Evolutionary conservation across 2,797 vertebrate species (phyloP).

Genomic region (Clarias laeviceps): DNA sequence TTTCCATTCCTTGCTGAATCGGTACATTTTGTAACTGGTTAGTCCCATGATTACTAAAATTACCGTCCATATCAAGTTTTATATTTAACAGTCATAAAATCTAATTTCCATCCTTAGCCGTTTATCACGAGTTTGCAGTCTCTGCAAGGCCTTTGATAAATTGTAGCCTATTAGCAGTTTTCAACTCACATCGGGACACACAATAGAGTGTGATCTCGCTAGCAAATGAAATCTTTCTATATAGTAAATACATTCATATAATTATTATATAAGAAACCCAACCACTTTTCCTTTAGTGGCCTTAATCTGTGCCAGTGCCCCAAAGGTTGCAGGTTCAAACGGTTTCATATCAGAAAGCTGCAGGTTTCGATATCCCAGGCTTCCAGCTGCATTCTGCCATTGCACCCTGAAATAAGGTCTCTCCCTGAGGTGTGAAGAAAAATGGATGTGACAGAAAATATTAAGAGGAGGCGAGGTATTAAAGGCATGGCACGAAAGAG

Average conservation of each 20-base stretch:
- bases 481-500: not conserved
- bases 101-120: too few species aligned
- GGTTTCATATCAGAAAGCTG: not conserved
- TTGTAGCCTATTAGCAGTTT: not conserved
- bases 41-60: not conserved
- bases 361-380: not conserved
- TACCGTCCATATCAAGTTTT: not conserved
- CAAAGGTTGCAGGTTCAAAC: conserved; percentile 2
- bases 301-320: not conserved
- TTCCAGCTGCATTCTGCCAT: conserved; percentile 4
- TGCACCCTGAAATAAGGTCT: conserved; percentile 15
- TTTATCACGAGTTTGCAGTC: not conserved
- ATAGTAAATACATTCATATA: not conserved
- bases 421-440: conserved; percentile 17
- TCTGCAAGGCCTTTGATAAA: not conserved
- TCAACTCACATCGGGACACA: not conserved
- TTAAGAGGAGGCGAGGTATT: not conserved
- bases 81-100: not conserved
- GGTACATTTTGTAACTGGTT: not conserved
- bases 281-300: not conserved
- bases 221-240: not conserved
- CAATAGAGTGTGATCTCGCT: not conserved
- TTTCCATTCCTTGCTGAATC: not conserved
- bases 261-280: not conserved
- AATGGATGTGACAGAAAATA: conserved; percentile 23